phyloP scores from a whole-genome alignment of 1,140 invertebrate species.

The Achroia grisella region DNA sequence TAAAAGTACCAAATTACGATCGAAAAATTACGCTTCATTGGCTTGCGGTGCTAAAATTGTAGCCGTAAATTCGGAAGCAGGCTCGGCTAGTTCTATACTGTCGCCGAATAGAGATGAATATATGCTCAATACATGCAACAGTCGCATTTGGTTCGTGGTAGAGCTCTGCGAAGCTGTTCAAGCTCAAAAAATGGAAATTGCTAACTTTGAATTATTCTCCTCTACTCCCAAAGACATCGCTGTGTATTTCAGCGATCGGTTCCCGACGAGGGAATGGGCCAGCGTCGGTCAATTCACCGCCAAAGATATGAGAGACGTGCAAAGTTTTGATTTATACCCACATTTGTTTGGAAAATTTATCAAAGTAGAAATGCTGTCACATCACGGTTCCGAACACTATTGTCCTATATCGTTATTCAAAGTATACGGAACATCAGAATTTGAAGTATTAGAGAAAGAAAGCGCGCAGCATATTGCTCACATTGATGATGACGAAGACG shows the following conservation, averaged over 20 bases:
- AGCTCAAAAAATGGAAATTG: slow-evolving; percentile 94
- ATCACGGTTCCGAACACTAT: slow-evolving; percentile 97
- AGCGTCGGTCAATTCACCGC: slow-evolving; percentile 90
- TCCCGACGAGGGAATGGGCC: slow-evolving; percentile 94
- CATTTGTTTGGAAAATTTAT: slow-evolving; percentile 96
- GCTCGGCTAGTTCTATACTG: slow-evolving; percentile 88
- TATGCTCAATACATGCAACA: slow-evolving; percentile 96
- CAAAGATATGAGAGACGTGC: slow-evolving; percentile 89
- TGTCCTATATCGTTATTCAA: slow-evolving; percentile 96
- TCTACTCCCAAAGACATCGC: slow-evolving; percentile 95
- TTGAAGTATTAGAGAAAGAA: slow-evolving; percentile 89
- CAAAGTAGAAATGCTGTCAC: slow-evolving; percentile 91
- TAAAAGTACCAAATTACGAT: slow-evolving; percentile 79
- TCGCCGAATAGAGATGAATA: slow-evolving; percentile 96
- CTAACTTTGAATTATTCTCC: slow-evolving; percentile 98
- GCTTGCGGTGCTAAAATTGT: slow-evolving; percentile 98
- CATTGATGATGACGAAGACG: slow-evolving; percentile 79
- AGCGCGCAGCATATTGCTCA: slow-evolving; percentile 76
- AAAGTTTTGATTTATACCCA: slow-evolving; percentile 87
- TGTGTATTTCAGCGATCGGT: slow-evolving; percentile 91
- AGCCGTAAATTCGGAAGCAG: slow-evolving; percentile 91
- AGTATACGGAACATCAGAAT: slow-evolving; percentile 93
- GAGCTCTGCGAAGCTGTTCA: slow-evolving; percentile 98
- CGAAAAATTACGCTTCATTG: slow-evolving; percentile 94
- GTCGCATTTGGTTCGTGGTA: slow-evolving; percentile 95